phyloP scores from a whole-genome alignment of 2,113 vertebrate species.

The Odocoileus hemionus region DNA sequence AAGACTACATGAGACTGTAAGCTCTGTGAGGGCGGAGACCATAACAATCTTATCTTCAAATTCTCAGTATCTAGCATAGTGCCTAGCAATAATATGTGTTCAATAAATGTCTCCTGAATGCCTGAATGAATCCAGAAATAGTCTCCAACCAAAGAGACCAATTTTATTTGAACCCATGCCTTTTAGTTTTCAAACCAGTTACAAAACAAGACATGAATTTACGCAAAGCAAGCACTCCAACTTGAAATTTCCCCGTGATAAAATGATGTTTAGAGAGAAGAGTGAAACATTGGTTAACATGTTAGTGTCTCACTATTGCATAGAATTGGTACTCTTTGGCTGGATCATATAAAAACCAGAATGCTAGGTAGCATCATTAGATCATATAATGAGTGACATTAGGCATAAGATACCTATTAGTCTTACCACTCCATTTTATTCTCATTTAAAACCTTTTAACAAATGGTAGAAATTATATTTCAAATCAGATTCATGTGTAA shows the following conservation, averaged over 20 bases:
- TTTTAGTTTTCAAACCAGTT: constrained; percentile 39
- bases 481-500: constrained; percentile 63
- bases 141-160: constrained; percentile 38
- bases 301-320: constrained; percentile 38
- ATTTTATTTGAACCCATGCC: constrained; percentile 35
- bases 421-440: constrained; percentile 41
- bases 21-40: not conserved
- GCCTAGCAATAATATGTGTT: constrained; percentile 10
- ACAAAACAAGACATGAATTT: constrained; percentile 50
- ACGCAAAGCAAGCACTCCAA: constrained; percentile 14
- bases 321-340: constrained; percentile 61
- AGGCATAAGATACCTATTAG: not conserved
- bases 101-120: constrained; percentile 25
- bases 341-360: constrained; percentile 42
- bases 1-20: constrained; percentile 39
- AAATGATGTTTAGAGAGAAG: constrained; percentile 52
- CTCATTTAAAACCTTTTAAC: constrained; percentile 51
- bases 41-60: constrained; percentile 42
- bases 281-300: not conserved
- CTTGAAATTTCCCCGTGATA: constrained; percentile 25
- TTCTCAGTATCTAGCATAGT: constrained; percentile 40
- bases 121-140: constrained; percentile 32
- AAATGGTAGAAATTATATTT: constrained; percentile 64
- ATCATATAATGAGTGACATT: not conserved
- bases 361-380: constrained; percentile 37